Percentiles rank a stretch among this genome's conserved stretches.
These are phyloP conservation scores for Sebastes flavidus DNA, from an alignment of 2,797 vertebrate genomes.

Conservation along the genomic window DNA sequence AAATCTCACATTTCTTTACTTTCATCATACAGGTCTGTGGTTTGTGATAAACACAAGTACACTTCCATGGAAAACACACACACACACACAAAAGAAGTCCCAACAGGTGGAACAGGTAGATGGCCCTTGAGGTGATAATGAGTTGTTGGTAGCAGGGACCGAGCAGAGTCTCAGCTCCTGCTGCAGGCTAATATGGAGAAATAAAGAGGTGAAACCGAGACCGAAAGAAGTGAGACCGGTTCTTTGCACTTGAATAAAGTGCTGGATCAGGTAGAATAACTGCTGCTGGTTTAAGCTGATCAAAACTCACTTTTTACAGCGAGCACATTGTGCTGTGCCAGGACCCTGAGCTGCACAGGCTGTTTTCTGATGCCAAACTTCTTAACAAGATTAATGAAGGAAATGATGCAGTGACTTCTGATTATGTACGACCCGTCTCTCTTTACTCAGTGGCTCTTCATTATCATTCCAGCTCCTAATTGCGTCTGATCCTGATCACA, in stretches of 20 bases:
- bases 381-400: not conserved
- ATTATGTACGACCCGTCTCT: not conserved
- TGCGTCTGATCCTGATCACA: slow-evolving; percentile 49
- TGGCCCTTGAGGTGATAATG: slow-evolving; percentile 12
- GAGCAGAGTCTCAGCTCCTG: slow-evolving; percentile 13
- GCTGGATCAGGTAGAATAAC: slow-evolving; percentile 5
- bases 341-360: not conserved
- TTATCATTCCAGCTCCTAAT: slow-evolving; percentile 28
- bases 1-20: not conserved
- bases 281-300: slow-evolving; percentile 1
- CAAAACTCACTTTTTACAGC: not conserved
- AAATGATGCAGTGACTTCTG: not conserved
- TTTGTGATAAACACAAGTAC: not conserved
- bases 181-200: slow-evolving; percentile 9
- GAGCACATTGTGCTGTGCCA: not conserved
- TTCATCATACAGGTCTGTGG: not conserved
- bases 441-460: slow-evolving; percentile 11
- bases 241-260: slow-evolving; percentile 35
- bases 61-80: not conserved
- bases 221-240: slow-evolving; percentile 55
- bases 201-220: slow-evolving; percentile 58
- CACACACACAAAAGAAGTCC: slow-evolving; percentile 3
- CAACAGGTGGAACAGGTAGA: slow-evolving; percentile 61
- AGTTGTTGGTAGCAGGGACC: not conserved
- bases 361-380: not conserved